Evolutionary conservation across 1,140 invertebrate genomes (phyloP).

Genomic region (Ganaspis sp.): DNA sequence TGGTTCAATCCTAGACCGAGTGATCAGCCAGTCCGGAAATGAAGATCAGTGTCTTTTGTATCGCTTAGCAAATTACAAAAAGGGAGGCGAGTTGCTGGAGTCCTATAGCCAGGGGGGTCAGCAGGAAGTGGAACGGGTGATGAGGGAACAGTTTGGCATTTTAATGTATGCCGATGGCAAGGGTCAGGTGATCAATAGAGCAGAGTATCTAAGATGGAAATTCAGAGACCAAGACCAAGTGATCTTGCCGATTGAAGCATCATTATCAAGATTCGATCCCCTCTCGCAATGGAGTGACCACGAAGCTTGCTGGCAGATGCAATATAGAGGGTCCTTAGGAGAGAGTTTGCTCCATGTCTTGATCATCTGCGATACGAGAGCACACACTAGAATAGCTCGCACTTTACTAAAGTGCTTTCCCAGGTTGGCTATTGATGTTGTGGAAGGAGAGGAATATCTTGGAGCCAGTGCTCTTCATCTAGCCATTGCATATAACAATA

Average conservation of each 20-base stretch:
- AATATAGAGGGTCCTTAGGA: constrained; percentile 94
- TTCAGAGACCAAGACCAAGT: constrained; percentile 90
- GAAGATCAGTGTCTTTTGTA: constrained; percentile 92
- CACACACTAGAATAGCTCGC: constrained; percentile 89
- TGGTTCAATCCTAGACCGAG: constrained; percentile 89
- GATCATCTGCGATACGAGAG: constrained; percentile 94
- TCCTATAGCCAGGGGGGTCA: constrained; percentile 90
- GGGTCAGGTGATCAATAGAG: constrained; percentile 90
- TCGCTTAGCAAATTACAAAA: constrained; percentile 92
- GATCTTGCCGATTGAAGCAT: constrained; percentile 88
- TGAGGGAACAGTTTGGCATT: constrained; percentile 90
- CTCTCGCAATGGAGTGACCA: constrained; percentile 91
- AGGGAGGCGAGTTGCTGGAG: constrained; percentile 90
- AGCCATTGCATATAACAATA: constrained; percentile 96
- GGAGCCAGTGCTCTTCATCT: constrained; percentile 96
- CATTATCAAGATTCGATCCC: constrained; percentile 87
- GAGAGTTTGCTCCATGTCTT: constrained; percentile 96
- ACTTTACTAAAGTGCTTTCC: constrained; percentile 94
- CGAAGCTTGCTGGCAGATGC: constrained; percentile 97
- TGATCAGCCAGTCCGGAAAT: constrained; percentile 89
- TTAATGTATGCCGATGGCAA: constrained; percentile 94
- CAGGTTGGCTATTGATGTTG: constrained; percentile 92
- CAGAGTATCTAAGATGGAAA: constrained; percentile 95
- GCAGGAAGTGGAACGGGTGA: constrained; percentile 89
- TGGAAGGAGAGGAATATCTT: constrained; percentile 98